These are phyloP conservation scores for Macrochelys suwanniensis DNA, from an alignment of 2,797 vertebrate species.

Conservation along the genomic window DNA sequence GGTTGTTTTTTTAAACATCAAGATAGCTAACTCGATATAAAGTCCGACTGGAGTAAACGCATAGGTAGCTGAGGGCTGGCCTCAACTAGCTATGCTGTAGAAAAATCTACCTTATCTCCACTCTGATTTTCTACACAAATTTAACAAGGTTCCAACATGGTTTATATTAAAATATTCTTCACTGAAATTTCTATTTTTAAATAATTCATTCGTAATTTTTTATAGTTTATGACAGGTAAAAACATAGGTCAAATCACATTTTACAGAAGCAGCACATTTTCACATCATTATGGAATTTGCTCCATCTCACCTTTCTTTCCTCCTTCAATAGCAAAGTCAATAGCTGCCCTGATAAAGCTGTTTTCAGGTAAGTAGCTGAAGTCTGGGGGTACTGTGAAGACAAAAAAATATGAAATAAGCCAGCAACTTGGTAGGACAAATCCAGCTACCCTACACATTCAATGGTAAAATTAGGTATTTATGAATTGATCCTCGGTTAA, in stretches of 20 bases:
- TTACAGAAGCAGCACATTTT: neutral
- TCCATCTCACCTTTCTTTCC: conserved; percentile 90
- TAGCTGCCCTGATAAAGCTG: conserved; percentile 89
- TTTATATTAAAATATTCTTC: neutral
- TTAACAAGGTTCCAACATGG: neutral
- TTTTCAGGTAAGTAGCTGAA: conserved; percentile 93
- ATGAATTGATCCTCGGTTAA: conserved; percentile 43
- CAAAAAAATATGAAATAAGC: conserved; percentile 53
- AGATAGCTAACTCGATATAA: neutral
- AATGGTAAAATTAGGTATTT: conserved; percentile 25
- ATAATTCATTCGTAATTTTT: neutral
- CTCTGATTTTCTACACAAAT: neutral
- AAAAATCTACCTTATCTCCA: neutral
- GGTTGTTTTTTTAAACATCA: neutral
- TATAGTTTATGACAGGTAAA: neutral
- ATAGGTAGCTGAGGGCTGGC: neutral
- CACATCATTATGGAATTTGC: neutral
- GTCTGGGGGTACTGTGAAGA: conserved; percentile 91
- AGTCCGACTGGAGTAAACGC: neutral
- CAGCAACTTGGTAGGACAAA: conserved; percentile 49
- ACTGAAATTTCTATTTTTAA: neutral
- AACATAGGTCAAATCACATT: neutral
- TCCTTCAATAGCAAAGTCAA: conserved; percentile 88
- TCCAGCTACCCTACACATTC: conserved; percentile 38
- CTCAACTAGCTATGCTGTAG: neutral